Percentiles rank a stretch among this genome's conserved stretches.
These are phyloP conservation scores for Sebastes itinus DNA, from an alignment of 2,797 vertebrate genomes.

Conservation along the genomic window DNA sequence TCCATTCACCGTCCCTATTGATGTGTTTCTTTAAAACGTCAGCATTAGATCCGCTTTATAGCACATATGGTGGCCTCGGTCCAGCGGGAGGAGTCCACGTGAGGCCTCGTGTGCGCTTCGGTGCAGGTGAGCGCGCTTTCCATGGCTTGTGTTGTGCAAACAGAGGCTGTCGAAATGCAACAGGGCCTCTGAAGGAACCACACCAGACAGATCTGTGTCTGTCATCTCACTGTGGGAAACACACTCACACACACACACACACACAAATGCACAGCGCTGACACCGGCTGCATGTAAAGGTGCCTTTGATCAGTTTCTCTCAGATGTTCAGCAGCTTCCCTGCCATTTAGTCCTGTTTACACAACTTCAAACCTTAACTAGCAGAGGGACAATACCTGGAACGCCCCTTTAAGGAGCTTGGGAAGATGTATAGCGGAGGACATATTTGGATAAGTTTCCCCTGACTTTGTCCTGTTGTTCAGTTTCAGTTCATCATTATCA, in stretches of 20 bases:
- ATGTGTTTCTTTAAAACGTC: slow-evolving; percentile 25
- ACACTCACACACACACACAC: slow-evolving; percentile 17
- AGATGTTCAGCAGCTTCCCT: slow-evolving; percentile 74
- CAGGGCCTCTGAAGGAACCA: slow-evolving; percentile 57
- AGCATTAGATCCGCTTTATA: not conserved
- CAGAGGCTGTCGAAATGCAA: slow-evolving; percentile 56
- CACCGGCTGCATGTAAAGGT: slow-evolving; percentile 65
- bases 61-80: slow-evolving; percentile 8
- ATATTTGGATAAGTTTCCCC: slow-evolving; percentile 18
- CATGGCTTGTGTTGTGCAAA: slow-evolving; percentile 71
- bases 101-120: slow-evolving; percentile 24
- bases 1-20: slow-evolving; percentile 17
- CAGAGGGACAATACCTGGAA: slow-evolving; percentile 48
- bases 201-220: slow-evolving; percentile 67
- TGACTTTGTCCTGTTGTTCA: slow-evolving; percentile 10
- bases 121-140: slow-evolving; percentile 60
- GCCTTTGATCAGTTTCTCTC: slow-evolving; percentile 79
- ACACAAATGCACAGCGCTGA: slow-evolving; percentile 48
- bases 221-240: slow-evolving; percentile 63
- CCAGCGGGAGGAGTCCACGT: not conserved
- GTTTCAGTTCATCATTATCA: slow-evolving; percentile 6
- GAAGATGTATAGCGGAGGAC: slow-evolving; percentile 6
- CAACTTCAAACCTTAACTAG: slow-evolving; percentile 61
- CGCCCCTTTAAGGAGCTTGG: slow-evolving; percentile 22
- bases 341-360: slow-evolving; percentile 76